phyloP scores from a whole-genome alignment of 2,888 invertebrate species.

The Drosophila neonasuta region DNA sequence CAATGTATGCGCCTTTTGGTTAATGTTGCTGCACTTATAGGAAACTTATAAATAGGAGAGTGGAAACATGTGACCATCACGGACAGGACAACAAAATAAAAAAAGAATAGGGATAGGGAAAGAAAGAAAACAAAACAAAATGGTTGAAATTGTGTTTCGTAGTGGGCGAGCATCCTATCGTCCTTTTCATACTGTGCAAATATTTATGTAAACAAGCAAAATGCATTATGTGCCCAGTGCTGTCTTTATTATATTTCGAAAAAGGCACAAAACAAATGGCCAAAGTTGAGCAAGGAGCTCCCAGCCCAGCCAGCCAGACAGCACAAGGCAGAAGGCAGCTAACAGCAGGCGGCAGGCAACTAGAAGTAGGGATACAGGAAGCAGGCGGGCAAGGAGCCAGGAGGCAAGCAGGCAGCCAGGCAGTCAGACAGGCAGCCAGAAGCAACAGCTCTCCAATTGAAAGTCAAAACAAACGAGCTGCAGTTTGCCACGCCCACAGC shows the following conservation, averaged over 20 bases:
- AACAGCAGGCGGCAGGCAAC: conserved; percentile 25
- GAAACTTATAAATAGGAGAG: background rate
- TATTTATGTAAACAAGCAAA: conserved; percentile 66
- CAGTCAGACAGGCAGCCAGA: conserved; percentile 37
- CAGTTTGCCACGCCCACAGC: conserved; percentile 40
- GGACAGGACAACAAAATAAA: background rate
- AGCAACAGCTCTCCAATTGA: conserved; percentile 70
- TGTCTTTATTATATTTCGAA: conserved; percentile 61
- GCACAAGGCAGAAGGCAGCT: conserved; percentile 15
- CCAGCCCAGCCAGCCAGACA: conserved; percentile 15
- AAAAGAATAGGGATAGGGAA: background rate
- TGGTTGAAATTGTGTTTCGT: conserved; percentile 7
- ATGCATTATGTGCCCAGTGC: conserved; percentile 60
- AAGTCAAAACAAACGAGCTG: conserved; percentile 71
- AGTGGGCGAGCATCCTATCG: conserved; percentile 16
- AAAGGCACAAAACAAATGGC: conserved; percentile 55
- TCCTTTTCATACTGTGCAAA: conserved; percentile 40
- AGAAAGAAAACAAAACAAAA: background rate
- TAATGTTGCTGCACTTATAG: conserved; percentile 7
- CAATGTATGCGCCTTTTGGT: conserved; percentile 5
- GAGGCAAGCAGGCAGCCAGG: conserved; percentile 6
- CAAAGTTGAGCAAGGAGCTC: conserved; percentile 45
- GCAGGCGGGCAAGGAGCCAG: conserved; percentile 8
- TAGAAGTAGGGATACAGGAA: conserved; percentile 18
- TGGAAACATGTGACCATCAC: background rate